Evolutionary conservation across 35 echinoderm and acorn worm genomes (phyloP).

Genomic region (Apostichopus californicus): DNA sequence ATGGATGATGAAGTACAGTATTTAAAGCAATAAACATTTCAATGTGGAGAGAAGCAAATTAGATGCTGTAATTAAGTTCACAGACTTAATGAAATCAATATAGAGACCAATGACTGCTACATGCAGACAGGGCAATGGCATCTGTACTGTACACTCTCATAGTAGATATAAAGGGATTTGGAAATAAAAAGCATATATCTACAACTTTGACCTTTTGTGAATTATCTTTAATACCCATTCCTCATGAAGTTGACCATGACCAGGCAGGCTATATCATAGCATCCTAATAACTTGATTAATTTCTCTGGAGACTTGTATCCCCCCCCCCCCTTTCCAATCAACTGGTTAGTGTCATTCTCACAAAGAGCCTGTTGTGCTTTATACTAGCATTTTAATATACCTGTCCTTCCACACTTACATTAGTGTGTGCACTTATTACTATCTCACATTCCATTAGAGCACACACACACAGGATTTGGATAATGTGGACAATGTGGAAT

Average conservation of each 20-base stretch:
- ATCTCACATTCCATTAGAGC: not conserved
- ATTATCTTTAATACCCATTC: not conserved
- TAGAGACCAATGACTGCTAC: too few species aligned
- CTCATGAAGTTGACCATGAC: not conserved
- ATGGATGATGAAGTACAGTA: too few species aligned
- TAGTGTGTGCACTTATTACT: not conserved
- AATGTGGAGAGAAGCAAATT: too few species aligned
- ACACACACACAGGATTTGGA: not conserved
- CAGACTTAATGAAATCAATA: too few species aligned
- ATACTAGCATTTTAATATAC: too few species aligned
- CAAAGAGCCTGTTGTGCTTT: not conserved
- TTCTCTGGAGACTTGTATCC: not conserved
- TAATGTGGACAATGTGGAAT: not conserved
- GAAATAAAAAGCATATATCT: too few species aligned
- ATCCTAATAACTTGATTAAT: slow-evolving; percentile 1
- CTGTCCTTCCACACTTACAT: not conserved
- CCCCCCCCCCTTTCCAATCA: not conserved
- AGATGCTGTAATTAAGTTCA: too few species aligned
- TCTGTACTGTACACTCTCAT: too few species aligned
- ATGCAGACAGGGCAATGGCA: too few species aligned
- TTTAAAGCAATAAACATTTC: too few species aligned
- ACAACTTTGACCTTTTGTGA: too few species aligned
- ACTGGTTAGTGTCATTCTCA: not conserved
- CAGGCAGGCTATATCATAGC: not conserved
- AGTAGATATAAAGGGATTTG: too few species aligned